A percentile compares a stretch with the other conserved stretches of the same genome.
Conservation (phyloP, 2,113 vertebrate species). For the Podiceps cristatus region DNA sequence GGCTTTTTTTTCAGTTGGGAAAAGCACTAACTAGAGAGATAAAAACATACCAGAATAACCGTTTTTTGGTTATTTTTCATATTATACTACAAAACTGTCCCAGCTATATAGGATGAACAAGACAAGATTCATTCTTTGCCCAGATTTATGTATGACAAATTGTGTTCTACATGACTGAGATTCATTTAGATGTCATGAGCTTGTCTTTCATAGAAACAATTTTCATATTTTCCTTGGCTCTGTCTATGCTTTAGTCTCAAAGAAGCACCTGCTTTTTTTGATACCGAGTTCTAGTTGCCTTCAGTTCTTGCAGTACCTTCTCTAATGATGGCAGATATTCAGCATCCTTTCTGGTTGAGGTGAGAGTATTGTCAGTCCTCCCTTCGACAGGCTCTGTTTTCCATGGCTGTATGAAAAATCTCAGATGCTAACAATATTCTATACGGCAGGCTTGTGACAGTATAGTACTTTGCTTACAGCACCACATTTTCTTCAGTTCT, state of each 20-base stretch:
- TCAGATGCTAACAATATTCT: background rate
- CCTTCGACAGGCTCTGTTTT: background rate
- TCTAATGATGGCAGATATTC: background rate
- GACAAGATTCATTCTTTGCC: background rate
- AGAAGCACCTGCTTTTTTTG: background rate
- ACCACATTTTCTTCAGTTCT: background rate
- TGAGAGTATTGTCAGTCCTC: background rate
- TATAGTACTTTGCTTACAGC: background rate
- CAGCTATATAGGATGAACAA: background rate
- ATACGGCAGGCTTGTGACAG: background rate
- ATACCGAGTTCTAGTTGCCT: background rate
- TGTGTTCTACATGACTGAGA: fast-evolving
- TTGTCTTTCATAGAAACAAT: background rate
- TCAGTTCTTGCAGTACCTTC: background rate
- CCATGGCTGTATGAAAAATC: background rate
- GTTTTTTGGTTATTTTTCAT: background rate
- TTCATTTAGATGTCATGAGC: background rate
- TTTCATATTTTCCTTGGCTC: background rate
- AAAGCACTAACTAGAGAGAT: background rate
- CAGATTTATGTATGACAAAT: background rate
- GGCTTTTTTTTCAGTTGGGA: background rate
- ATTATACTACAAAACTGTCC: background rate
- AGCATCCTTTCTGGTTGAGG: background rate
- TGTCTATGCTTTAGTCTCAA: background rate
- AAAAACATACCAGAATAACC: background rate